These are phyloP conservation scores for Acanthoscelides obtectus DNA, from an alignment of 2,888 invertebrate genomes.

Conservation along the genomic window DNA sequence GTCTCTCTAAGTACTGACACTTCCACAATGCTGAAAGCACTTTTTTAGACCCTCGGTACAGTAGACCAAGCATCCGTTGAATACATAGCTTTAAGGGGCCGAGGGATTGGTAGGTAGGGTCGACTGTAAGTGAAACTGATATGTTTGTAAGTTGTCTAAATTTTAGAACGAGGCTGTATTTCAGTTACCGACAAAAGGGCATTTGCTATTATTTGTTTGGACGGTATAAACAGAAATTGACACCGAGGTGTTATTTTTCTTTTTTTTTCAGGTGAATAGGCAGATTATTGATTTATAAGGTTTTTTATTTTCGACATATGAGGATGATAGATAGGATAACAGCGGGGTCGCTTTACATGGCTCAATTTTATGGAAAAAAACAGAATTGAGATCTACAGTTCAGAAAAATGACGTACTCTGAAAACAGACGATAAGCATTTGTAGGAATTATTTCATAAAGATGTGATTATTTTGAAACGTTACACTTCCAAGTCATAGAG, in stretches of 20 bases:
- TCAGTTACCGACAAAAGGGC: slow-evolving; percentile 38
- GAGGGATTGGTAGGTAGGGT: slow-evolving; percentile 14
- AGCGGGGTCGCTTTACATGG: not conserved
- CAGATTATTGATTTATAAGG: not conserved
- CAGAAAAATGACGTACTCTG: too few species aligned
- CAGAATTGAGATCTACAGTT: too few species aligned
- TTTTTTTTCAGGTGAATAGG: not conserved
- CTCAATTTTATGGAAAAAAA: too few species aligned
- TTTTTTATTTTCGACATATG: not conserved
- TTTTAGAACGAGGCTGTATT: slow-evolving; percentile 36
- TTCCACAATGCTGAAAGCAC: slow-evolving; percentile 44
- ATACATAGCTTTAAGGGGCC: not conserved
- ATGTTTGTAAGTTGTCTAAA: slow-evolving; percentile 43
- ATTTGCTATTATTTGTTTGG: slow-evolving; percentile 30
- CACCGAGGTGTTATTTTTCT: slow-evolving; percentile 26
- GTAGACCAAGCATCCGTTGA: slow-evolving; percentile 23
- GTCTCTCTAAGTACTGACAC: slow-evolving; percentile 47
- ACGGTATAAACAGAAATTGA: slow-evolving; percentile 39
- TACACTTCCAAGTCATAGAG: too few species aligned
- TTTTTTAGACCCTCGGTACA: slow-evolving; percentile 37
- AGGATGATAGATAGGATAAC: not conserved
- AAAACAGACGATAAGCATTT: too few species aligned
- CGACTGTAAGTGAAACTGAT: slow-evolving; percentile 40
- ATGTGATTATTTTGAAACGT: too few species aligned
- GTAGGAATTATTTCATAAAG: too few species aligned